These are phyloP conservation scores for Eulemur rubriventer DNA, from an alignment of 2,797 vertebrate genomes.

Conservation along the genomic window DNA sequence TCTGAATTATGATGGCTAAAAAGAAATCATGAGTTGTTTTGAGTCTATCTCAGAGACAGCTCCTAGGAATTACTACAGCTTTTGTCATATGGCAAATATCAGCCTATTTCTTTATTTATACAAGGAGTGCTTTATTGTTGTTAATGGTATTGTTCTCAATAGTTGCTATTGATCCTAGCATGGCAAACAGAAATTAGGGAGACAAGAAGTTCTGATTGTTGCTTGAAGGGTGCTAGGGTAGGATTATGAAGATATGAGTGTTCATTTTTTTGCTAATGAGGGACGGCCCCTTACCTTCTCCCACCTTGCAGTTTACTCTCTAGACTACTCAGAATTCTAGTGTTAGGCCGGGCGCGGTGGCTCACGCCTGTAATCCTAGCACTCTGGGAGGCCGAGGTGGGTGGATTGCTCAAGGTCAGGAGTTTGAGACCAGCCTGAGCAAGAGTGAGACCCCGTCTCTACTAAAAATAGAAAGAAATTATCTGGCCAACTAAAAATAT, in stretches of 20 bases:
- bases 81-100: background rate
- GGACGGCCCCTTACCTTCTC: background rate
- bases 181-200: background rate
- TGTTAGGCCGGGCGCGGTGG: background rate
- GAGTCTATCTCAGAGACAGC: conserved; percentile 27
- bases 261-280: background rate
- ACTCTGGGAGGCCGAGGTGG: too few relatives aligned
- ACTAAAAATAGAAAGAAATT: too few relatives aligned
- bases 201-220: background rate
- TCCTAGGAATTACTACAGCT: background rate
- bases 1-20: conserved; percentile 52
- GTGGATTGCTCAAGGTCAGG: too few relatives aligned
- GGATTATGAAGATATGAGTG: rapidly evolving
- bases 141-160: background rate
- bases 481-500: too few relatives aligned
- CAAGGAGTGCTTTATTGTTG: background rate
- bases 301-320: background rate
- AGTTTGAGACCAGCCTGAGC: too few relatives aligned
- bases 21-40: conserved; percentile 37
- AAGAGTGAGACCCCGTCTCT: too few relatives aligned
- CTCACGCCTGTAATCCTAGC: too few relatives aligned
- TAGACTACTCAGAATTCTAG: background rate
- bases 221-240: background rate
- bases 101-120: background rate
- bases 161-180: background rate